Conservation (phyloP, 2,113 vertebrate genomes). For the Penelope pileata region DNA sequence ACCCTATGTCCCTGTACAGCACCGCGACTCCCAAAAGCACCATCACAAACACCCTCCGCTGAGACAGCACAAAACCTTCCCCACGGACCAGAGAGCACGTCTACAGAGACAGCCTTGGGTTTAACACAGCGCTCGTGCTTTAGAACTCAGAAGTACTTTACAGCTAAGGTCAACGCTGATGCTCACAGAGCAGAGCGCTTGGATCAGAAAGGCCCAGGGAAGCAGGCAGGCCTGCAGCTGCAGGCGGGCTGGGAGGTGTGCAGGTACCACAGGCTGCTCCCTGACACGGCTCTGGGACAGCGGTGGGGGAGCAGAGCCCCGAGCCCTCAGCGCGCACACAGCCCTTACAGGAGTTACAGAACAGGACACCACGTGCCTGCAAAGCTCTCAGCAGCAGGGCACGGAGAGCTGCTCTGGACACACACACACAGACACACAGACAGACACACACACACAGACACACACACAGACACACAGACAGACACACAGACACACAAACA, state of each 20-base stretch:
- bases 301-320: neutral
- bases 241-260: neutral
- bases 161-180: neutral
- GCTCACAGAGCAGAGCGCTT: neutral
- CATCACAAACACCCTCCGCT: neutral
- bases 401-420: neutral
- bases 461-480: rapidly evolving
- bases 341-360: too few relatives aligned
- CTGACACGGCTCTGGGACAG: rapidly evolving
- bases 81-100: neutral
- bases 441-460: rapidly evolving
- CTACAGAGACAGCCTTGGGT: rapidly evolving
- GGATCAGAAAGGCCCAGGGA: neutral
- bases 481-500: rapidly evolving
- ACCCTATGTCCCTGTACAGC: rapidly evolving
- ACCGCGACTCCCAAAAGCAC: neutral
- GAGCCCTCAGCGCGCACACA: neutral
- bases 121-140: neutral
- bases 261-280: neutral
- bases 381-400: neutral
- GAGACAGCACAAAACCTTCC: neutral
- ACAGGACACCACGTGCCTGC: rapidly evolving
- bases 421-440: rapidly evolving
- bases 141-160: neutral
- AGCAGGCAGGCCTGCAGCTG: neutral